Evolutionary conservation across 2,113 vertebrate species (phyloP), one percentile per base, ranked within the genome.

Genomic region (Platichthys flesus): DNA sequence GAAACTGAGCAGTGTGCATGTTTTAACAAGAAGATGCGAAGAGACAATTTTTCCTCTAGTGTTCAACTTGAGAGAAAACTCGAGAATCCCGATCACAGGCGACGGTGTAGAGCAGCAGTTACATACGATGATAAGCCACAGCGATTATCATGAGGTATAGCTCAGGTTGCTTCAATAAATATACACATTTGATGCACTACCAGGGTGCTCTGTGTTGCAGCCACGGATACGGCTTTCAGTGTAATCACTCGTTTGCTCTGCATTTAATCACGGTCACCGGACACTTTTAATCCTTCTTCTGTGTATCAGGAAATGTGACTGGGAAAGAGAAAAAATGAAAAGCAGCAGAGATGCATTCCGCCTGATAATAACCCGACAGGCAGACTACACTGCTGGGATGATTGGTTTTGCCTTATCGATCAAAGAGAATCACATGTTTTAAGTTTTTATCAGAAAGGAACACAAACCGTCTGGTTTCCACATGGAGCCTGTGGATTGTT

Each of bases 161-260:
- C 70, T 21, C 51, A 54, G 20, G 20, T 54, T 21, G 45, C 45
- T 26, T 66, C 63, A 61, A 73, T 83, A 83, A 26, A 81, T 83
- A 26, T 54, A 56, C 62, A 80, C 23, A 55, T 76, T 63, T 74
- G 68, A 86, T 81, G 60, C 45, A 74, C 81, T 69, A 42, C 65
- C 71, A 49, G 35, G 71, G 26, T 40, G 47, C 74, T 61, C 68
- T 9, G 20, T 54, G 51, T 8, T 7, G 51, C n/a, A n/a, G 51
- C 51, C 14, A n/a, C 6, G 51, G 51, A 54, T n/a, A 54, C 51
- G 9, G 51, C 51, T 9, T 54, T 54, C 51, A 21, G 18, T 54
- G 9, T 54, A 54, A 54, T 54, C 51, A 54, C 51, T 54, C 51
- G 21, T 54, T 54, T 54, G 51, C 51, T 54, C 51, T 54, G 51